Base-by-base conservation (phyloP, 2,113 vertebrate genomes). In the Oncorhynchus kisutch region DNA sequence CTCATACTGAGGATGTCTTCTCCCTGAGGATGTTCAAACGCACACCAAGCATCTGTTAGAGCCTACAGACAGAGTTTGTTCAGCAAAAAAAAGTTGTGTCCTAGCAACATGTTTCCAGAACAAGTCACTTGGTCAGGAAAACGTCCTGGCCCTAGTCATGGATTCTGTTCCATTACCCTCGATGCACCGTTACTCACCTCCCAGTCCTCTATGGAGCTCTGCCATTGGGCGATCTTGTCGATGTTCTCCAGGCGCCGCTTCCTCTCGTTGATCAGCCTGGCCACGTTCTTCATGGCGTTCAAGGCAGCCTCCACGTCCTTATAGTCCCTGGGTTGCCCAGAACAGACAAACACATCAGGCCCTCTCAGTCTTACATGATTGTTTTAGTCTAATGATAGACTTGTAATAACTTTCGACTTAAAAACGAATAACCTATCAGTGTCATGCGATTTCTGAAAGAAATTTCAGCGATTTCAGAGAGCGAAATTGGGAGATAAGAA, bases 221-320 rank as follows among this genome's bases (percentile, higher is more conserved):
- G 97, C 97, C 97, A 98, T 70, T 97, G 95, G 18, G 97, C 97
- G 2, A 98, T 99, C 86, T 97, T 99, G 86, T 97, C 96, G 0
- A 98, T 96, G 88, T 99, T 99, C 86, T 99, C 97, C 48, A 99
- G 94, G 2, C 97, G 95, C 20, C 97, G 92, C 82, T 99, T 99
- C 49, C 95, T 91, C 87, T 99, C 97, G 0, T 99, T 98, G 88
- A 99, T 99, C 73, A 99, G 94, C 73, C 77, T 91, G 62, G 97
- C 97, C 24, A 99, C 97, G 0, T 99, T 97, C 86, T 97, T 99
- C 97, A 99, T 99, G 80, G 96, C 97, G 0, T 95, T 95, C 75
- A 99, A 84, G 75, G 97, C 97, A 67, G 96, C 97, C 84, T 98
- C 96, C 0, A 98, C 97, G 0, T 98, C 96, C 88, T 94, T 96